phyloP scores from a whole-genome alignment of 2,888 invertebrate species.

The Tetragonula carbonaria region DNA sequence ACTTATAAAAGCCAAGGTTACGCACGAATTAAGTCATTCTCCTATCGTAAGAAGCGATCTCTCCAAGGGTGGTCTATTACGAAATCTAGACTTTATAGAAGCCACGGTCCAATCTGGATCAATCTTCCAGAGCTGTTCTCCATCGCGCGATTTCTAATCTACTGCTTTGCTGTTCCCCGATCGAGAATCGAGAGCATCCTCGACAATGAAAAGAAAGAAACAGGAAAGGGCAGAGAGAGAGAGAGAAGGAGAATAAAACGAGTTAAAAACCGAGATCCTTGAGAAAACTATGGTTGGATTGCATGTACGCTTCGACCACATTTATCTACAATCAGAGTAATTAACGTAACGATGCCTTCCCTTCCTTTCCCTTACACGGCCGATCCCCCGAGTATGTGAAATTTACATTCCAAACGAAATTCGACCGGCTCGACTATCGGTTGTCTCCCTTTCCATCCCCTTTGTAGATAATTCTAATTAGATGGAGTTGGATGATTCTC shows the following conservation, averaged over 20 bases:
- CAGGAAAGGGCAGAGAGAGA: neutral
- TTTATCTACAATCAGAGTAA: constrained; percentile 38
- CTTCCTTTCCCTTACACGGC: neutral
- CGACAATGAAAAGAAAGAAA: too few species aligned
- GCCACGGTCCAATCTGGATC: constrained; percentile 13
- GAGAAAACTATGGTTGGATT: neutral
- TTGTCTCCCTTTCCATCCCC: neutral
- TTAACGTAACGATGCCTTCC: constrained; percentile 27
- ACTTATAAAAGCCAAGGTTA: constrained; percentile 31
- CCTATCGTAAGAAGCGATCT: constrained; percentile 17
- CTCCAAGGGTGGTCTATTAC: neutral
- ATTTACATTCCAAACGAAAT: constrained; percentile 32
- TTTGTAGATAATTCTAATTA: too few species aligned
- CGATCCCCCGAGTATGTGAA: neutral
- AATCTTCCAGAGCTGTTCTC: neutral
- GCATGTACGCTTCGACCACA: constrained; percentile 23
- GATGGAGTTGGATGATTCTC: too few species aligned
- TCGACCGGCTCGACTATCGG: neutral
- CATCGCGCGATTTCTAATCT: neutral
- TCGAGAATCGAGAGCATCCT: neutral
- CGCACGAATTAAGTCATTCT: constrained; percentile 36
- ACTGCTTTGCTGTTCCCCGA: neutral
- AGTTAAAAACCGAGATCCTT: constrained; percentile 1
- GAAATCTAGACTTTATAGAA: constrained; percentile 20
- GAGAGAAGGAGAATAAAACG: neutral